A percentile compares a stretch with the other conserved stretches of the same genome.
These are phyloP conservation scores for Chaetophractus vellerosus DNA, from an alignment of 2,797 vertebrate genomes.

Conservation along the genomic window DNA sequence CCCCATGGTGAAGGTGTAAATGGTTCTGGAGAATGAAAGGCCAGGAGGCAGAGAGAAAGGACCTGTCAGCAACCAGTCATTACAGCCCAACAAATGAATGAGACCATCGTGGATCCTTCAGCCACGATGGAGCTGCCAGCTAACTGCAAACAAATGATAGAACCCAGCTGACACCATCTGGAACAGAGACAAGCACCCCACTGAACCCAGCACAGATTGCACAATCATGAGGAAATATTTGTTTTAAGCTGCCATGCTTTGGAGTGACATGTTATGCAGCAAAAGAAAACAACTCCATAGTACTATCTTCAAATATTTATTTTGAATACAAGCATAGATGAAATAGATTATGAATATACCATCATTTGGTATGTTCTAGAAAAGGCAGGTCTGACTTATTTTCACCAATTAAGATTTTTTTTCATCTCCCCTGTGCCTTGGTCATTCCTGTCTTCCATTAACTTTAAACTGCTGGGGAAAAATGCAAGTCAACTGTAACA, in stretches of 20 bases:
- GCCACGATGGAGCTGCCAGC: neutral
- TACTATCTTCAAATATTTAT: conserved; percentile 15
- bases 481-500: neutral
- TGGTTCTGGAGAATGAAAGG: neutral
- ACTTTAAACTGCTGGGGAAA: neutral
- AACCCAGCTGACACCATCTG: neutral
- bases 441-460: neutral
- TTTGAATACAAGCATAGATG: conserved; percentile 53
- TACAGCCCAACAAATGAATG: neutral
- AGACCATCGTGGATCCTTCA: neutral
- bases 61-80: neutral
- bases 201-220: neutral
- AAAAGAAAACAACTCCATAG: neutral
- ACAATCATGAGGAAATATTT: neutral
- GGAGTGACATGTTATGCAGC: neutral
- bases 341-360: neutral
- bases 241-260: neutral
- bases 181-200: neutral
- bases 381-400: neutral
- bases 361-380: neutral
- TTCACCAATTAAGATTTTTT: neutral
- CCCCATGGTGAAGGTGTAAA: neutral
- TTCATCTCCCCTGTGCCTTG: neutral
- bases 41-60: neutral
- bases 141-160: neutral